Evolutionary conservation across 2,113 vertebrate species (phyloP).

Genomic region (Hydropotes inermis): DNA sequence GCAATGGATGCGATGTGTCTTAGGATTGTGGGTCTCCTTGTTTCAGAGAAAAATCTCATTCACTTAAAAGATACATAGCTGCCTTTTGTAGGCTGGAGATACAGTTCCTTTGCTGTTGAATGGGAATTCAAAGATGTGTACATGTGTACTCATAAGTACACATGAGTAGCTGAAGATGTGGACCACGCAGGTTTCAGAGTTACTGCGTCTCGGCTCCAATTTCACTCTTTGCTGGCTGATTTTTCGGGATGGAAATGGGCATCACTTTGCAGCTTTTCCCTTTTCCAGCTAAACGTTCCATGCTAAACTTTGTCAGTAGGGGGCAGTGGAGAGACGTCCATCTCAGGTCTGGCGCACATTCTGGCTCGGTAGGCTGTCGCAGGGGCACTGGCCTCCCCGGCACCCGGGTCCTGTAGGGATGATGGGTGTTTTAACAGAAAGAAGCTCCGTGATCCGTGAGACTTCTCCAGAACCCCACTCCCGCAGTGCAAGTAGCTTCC

Average conservation of each 20-base stretch:
- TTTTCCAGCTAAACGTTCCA: neutral
- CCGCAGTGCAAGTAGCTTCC: neutral
- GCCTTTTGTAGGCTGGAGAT: neutral
- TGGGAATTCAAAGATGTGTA: neutral
- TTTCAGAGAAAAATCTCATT: neutral
- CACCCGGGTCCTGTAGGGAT: fast-evolving
- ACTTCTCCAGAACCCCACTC: neutral
- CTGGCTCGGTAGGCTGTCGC: fast-evolving
- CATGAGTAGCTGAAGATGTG: neutral
- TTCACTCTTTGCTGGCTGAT: neutral
- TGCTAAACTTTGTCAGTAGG: neutral
- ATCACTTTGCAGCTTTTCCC: neutral
- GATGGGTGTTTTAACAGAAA: neutral
- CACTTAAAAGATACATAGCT: neutral
- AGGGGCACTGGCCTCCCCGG: neutral
- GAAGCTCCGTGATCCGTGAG: neutral
- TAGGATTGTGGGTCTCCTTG: neutral
- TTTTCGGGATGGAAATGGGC: neutral
- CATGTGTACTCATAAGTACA: neutral
- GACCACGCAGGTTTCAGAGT: neutral
- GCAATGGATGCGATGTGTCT: neutral
- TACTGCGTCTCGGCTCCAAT: neutral
- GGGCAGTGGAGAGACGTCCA: constrained; percentile 23
- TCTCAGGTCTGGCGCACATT: neutral
- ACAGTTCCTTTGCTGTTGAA: neutral